Evolutionary conservation across 1,140 invertebrate species (phyloP).

Genomic region (Cecropterus lyciades): DNA sequence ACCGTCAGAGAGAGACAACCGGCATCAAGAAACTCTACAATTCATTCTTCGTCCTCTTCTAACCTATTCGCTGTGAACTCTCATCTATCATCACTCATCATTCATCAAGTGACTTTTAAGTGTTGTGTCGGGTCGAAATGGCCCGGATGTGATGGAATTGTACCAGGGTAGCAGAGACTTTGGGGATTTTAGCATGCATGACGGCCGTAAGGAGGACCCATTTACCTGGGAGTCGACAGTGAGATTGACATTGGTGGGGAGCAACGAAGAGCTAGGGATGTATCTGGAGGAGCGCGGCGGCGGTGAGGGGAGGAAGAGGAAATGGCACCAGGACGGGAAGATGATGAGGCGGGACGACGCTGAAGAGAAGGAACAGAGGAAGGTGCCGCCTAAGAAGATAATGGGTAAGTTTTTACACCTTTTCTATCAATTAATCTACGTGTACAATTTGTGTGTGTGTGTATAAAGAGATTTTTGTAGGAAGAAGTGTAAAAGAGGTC

Average conservation of each 20-base stretch:
- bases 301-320: constrained; percentile 71
- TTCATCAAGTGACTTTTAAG: constrained; percentile 67
- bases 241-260: constrained; percentile 61
- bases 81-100: constrained; percentile 60
- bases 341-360: constrained; percentile 64
- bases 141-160: constrained; percentile 71
- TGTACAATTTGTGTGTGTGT: too few species aligned
- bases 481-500: too few species aligned
- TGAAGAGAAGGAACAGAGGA: constrained; percentile 71
- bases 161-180: constrained; percentile 59
- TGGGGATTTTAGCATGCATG: constrained; percentile 64
- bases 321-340: constrained; percentile 61
- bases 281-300: constrained; percentile 69
- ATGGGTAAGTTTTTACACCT: constrained; percentile 61
- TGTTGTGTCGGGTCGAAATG: constrained; percentile 59
- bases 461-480: too few species aligned
- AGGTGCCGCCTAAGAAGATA: constrained; percentile 73
- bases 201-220: constrained; percentile 62
- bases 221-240: constrained; percentile 71
- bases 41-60: constrained; percentile 93
- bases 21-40: constrained; percentile 94
- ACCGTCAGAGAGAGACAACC: constrained; percentile 91
- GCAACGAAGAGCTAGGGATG: constrained; percentile 71
- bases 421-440: too few species aligned
- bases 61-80: constrained; percentile 74